phyloP scores from a whole-genome alignment of 2,797 vertebrate species.

The Sebastes diaconus region DNA sequence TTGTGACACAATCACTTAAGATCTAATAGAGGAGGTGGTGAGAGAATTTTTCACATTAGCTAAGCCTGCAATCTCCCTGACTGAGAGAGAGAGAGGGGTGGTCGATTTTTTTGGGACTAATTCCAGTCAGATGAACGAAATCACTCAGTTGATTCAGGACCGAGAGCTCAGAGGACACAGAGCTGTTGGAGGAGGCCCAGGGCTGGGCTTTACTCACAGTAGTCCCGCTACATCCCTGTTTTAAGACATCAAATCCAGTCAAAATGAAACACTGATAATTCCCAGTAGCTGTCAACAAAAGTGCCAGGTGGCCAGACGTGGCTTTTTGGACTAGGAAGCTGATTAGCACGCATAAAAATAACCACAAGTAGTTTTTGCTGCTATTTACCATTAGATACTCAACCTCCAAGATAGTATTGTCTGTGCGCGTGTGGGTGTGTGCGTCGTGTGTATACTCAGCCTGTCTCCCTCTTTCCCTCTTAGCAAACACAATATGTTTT shows the following conservation, averaged over 20 bases:
- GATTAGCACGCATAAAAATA: constrained; percentile 42
- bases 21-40: constrained; percentile 65
- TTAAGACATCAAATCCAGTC: constrained; percentile 73
- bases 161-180: constrained; percentile 55
- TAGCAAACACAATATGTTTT: constrained; percentile 82
- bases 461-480: constrained; percentile 36
- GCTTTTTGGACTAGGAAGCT: constrained; percentile 42
- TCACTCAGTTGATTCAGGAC: constrained; percentile 59
- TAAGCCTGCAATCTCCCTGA: constrained; percentile 36
- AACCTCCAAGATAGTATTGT: constrained; percentile 7
- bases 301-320: constrained; percentile 59
- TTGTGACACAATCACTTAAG: constrained; percentile 78
- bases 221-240: constrained; percentile 63
- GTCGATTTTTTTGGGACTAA: constrained; percentile 76
- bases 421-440: neutral
- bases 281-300: constrained; percentile 56
- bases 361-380: constrained; percentile 12
- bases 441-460: constrained; percentile 21
- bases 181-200: constrained; percentile 65
- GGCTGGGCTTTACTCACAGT: constrained; percentile 58
- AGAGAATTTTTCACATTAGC: constrained; percentile 50
- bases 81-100: constrained; percentile 1
- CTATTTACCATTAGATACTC: constrained; percentile 14
- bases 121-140: constrained; percentile 75
- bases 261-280: constrained; percentile 70